Percentiles rank a stretch among this genome's conserved stretches.
Conservation (phyloP, 2,888 invertebrate genomes). For the Stenodema calcarata region DNA sequence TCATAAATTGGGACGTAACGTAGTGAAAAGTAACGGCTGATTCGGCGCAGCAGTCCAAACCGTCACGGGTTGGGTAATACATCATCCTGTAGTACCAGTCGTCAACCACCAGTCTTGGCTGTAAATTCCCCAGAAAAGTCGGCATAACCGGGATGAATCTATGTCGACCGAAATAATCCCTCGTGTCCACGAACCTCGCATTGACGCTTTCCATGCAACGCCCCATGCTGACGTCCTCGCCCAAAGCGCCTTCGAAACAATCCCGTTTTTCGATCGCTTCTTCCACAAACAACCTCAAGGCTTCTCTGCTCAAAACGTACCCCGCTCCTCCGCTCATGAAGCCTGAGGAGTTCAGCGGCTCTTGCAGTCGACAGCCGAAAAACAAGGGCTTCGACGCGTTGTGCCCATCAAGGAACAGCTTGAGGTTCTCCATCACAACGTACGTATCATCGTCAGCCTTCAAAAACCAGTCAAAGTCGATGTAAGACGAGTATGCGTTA, state of each 20-base stretch:
- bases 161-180: neutral
- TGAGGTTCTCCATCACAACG: constrained; percentile 13
- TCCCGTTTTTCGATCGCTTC: neutral
- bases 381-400: neutral
- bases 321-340: constrained; percentile 32
- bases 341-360: neutral
- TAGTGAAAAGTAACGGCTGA: constrained; percentile 13
- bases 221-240: constrained; percentile 3
- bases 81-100: neutral
- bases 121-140: neutral
- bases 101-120: neutral
- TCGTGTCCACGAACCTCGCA: neutral
- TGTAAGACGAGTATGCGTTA: neutral
- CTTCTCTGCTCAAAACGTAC: constrained; percentile 20
- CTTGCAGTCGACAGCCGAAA: neutral
- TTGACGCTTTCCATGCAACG: neutral
- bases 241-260: neutral
- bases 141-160: neutral
- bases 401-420: neutral
- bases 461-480: constrained; percentile 9
- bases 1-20: neutral
- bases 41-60: constrained; percentile 8
- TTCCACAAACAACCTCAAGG: neutral
- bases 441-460: constrained; percentile 33
- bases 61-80: neutral